Conservation (phyloP, 2,888 invertebrate genomes). For the Agrilus cyanescens region DNA sequence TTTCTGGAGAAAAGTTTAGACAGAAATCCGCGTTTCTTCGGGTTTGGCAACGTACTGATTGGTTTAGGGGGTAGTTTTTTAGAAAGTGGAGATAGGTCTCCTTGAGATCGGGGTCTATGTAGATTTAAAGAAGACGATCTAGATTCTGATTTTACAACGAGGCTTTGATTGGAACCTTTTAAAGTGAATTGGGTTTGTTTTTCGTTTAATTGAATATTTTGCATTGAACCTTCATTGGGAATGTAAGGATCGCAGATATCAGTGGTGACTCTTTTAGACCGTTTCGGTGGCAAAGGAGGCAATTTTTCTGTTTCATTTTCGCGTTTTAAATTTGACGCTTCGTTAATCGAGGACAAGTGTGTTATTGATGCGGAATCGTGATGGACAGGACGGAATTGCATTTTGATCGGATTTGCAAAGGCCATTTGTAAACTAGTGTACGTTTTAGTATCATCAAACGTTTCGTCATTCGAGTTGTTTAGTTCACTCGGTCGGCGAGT, state of each 20-base stretch:
- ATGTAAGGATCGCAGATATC: conserved; percentile 26
- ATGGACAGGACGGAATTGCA: conserved; percentile 38
- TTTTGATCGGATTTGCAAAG: conserved; percentile 67
- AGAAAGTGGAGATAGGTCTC: conserved; percentile 36
- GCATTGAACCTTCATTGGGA: conserved; percentile 13
- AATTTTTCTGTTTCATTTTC: conserved; percentile 47
- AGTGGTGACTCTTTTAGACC: conserved; percentile 46
- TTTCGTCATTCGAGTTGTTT: conserved; percentile 30
- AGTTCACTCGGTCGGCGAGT: conserved; percentile 38
- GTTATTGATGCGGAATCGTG: conserved; percentile 45
- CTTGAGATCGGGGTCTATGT: conserved; percentile 22
- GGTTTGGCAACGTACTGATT: conserved; percentile 38
- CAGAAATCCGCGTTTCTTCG: conserved; percentile 50
- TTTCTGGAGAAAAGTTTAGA: conserved; percentile 51
- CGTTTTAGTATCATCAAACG: conserved; percentile 66
- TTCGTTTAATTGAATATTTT: conserved; percentile 17
- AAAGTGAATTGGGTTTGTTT: conserved; percentile 20
- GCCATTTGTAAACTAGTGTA: conserved; percentile 78
- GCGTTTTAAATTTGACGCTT: conserved; percentile 19
- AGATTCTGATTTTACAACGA: conserved; percentile 19
- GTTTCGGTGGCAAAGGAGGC: conserved; percentile 73
- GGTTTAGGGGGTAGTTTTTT: conserved; percentile 45
- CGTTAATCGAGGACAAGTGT: conserved; percentile 35
- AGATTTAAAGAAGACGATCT: conserved; percentile 28
- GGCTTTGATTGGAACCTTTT: conserved; percentile 18